Conservation (phyloP, 2,797 vertebrate genomes). For the Chelon labrosus region DNA sequence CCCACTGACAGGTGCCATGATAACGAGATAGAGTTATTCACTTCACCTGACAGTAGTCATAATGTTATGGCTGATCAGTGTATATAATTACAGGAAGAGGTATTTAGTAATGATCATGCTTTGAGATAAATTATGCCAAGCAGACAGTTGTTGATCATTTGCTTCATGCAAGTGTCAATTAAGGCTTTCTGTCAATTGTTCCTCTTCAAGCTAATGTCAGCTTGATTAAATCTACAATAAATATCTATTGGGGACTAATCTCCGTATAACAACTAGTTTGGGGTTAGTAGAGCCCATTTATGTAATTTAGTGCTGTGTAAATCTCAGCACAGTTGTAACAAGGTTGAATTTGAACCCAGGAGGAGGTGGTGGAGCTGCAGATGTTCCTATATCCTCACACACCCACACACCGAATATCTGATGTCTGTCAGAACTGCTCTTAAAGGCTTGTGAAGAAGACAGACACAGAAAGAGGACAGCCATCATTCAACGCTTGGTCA, state of each 20-base stretch:
- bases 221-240: not conserved
- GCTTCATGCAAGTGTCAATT: too few relatives aligned
- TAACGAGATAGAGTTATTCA: too few relatives aligned
- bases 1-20: too few relatives aligned
- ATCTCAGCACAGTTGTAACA: not conserved
- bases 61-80: too few relatives aligned
- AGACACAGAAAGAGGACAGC: constrained; percentile 27
- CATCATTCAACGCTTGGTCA: constrained; percentile 43
- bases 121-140: too few relatives aligned
- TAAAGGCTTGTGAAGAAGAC: constrained; percentile 35
- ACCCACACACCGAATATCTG: constrained; percentile 6
- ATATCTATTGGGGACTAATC: not conserved
- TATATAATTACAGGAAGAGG: too few relatives aligned
- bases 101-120: too few relatives aligned
- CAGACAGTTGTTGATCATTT: too few relatives aligned
- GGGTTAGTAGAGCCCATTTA: not conserved
- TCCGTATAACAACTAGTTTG: not conserved
- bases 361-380: not conserved
- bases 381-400: not conserved
- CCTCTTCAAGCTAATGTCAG: not conserved
- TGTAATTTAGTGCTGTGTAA: not conserved
- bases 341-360: not conserved
- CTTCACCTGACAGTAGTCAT: too few relatives aligned
- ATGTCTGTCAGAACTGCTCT: constrained; percentile 3
- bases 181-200: not conserved